phyloP scores from a whole-genome alignment of 2,797 vertebrate species.

The Cercopithecus diana region DNA sequence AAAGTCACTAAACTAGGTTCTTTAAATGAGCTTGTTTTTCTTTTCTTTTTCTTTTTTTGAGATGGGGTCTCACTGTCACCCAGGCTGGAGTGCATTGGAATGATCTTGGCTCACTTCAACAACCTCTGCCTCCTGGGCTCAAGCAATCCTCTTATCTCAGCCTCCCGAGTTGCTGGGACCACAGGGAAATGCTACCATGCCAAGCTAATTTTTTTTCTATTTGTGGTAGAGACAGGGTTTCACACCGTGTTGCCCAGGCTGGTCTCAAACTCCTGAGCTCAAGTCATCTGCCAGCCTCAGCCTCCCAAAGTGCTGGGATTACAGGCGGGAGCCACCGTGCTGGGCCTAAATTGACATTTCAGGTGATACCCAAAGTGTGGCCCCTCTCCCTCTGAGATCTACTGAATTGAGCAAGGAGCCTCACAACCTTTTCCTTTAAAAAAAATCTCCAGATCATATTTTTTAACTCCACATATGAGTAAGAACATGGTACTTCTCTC shows the following conservation, averaged over 20 bases:
- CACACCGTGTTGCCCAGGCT: neutral
- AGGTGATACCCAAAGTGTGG: too few species aligned
- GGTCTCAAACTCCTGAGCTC: neutral
- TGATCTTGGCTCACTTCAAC: neutral
- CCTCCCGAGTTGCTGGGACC: neutral
- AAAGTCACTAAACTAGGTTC: neutral
- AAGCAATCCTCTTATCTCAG: neutral
- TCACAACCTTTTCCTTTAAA: neutral
- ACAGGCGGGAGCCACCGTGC: accelerated
- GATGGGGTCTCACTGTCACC: neutral
- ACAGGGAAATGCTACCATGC: neutral
- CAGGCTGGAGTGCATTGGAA: neutral
- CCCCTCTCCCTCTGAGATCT: neutral
- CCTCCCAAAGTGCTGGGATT: neutral
- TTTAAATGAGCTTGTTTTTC: neutral
- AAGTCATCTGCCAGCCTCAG: accelerated
- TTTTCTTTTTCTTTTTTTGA: neutral
- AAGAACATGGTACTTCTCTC: neutral
- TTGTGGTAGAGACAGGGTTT: neutral
- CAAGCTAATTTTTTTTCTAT: neutral
- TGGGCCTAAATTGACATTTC: neutral
- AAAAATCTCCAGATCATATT: neutral
- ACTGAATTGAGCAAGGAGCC: neutral
- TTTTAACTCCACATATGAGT: neutral
- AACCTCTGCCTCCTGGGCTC: neutral